Evolutionary conservation across 2,888 invertebrate genomes (phyloP).

Genomic region (Lacanobia wlatinum): DNA sequence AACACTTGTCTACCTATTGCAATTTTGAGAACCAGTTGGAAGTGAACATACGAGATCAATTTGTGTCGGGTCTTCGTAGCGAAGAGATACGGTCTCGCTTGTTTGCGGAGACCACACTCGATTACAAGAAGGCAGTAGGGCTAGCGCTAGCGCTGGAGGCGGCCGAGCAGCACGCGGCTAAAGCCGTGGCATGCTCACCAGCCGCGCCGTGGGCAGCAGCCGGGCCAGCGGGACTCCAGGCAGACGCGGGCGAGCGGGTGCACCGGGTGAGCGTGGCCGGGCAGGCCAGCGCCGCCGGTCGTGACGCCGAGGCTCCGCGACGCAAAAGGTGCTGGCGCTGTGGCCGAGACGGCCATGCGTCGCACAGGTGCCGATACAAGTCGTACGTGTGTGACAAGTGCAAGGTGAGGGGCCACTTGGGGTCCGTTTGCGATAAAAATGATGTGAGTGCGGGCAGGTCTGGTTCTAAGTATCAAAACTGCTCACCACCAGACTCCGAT

Average conservation of each 20-base stretch:
- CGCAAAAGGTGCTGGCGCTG: slow-evolving; percentile 32
- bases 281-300: slow-evolving; percentile 16
- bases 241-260: slow-evolving; percentile 19
- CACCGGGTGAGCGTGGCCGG: slow-evolving; percentile 17
- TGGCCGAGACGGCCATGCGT: slow-evolving; percentile 24
- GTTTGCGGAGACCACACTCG: too few relatives aligned
- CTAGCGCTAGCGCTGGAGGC: slow-evolving; percentile 58
- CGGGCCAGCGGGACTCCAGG: slow-evolving; percentile 9
- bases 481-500: too few relatives aligned
- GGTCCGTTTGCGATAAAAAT: slow-evolving; percentile 28
- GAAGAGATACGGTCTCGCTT: slow-evolving; percentile 59
- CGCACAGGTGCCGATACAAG: too few relatives aligned
- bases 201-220: slow-evolving; percentile 17
- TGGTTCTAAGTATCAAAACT: slow-evolving; percentile 15
- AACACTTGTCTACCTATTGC: slow-evolving; percentile 50
- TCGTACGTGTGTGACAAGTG: too few relatives aligned
- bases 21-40: slow-evolving; percentile 54
- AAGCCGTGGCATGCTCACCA: slow-evolving; percentile 13
- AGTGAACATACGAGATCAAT: slow-evolving; percentile 55
- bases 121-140: slow-evolving; percentile 63
- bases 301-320: slow-evolving; percentile 10
- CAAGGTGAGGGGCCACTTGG: slow-evolving; percentile 38
- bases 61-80: slow-evolving; percentile 55
- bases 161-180: slow-evolving; percentile 19
- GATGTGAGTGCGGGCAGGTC: slow-evolving; percentile 6